Evolutionary conservation across 2,113 vertebrate species (phyloP), one percentile per base, ranked within the genome.

Genomic region (Ochotona curzoniae): DNA sequence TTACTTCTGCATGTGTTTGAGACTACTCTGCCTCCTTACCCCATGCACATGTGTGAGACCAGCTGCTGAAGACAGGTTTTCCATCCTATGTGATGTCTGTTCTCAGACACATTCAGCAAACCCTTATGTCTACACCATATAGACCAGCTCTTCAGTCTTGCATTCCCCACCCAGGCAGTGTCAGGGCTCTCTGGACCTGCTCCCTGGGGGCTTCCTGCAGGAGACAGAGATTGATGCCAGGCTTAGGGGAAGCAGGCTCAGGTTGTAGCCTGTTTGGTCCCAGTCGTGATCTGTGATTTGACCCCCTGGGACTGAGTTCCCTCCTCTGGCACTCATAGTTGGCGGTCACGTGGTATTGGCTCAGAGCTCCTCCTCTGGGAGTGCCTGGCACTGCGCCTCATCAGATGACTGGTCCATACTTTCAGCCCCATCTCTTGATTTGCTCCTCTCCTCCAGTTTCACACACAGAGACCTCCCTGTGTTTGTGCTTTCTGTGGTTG

Each of bases 121-220:
- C 5, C 35, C 20, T 74, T 63, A 3, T 51, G 26, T 57, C 47
- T 30, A 15, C 35, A 57, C 49, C 32, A 8, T 10, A 11, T 23
- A 79, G 51, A 18, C 18, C 1, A 35, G 30, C 38, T 69, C 49
- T 18, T 28, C 14, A 63, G 13, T 5, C 26, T 60, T 7, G 10
- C 5, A 8, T 14, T 74, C 35, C 13, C 26, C 23, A 5, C 1
- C 35, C 0, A 8, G 3, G 2, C 15, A 13, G 7, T 8, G 4
- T 73, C 23, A 47, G 78, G 12, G 18, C 26, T 47, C 57, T 51
- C 5, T 15, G 15, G 69, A 8, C 11, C 44, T 69, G 8, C 10
- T 17, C 12, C 63, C 25, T 30, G 54, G 47, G 9, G 9, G 11
- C n/a, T 61, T 44, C 64, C 20, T 44, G 3, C 15, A 51, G n/a